A percentile compares a stretch with the other conserved stretches of the same genome.
These are phyloP conservation scores for Melanitta fusca DNA, from an alignment of 2,797 vertebrate genomes.

Conservation along the genomic window DNA sequence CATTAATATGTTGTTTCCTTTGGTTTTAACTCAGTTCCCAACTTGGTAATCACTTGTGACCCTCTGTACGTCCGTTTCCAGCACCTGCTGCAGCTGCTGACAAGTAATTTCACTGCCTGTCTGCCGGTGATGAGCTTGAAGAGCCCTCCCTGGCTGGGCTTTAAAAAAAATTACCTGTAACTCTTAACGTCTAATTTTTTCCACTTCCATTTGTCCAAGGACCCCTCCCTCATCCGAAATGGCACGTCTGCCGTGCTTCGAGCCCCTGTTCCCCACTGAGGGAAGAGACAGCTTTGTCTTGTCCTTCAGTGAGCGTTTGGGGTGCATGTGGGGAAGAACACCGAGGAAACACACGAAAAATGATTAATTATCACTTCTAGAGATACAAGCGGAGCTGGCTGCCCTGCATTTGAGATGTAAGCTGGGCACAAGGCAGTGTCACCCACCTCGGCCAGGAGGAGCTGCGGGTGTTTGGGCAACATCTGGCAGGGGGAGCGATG, in stretches of 20 bases:
- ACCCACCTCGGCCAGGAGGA: rapidly evolving
- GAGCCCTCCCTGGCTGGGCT: not conserved
- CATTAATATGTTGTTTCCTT: not conserved
- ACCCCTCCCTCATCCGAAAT: rapidly evolving
- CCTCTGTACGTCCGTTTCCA: not conserved
- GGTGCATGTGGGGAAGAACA: not conserved
- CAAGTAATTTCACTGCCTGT: not conserved
- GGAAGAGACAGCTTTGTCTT: not conserved
- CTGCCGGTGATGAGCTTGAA: not conserved
- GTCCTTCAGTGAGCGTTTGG: rapidly evolving
- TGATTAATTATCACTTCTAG: not conserved
- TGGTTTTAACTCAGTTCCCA: not conserved
- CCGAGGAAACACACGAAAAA: not conserved
- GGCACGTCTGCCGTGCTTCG: not conserved
- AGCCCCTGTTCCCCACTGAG: not conserved
- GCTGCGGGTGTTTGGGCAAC: not conserved
- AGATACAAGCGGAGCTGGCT: not conserved
- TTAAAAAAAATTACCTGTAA: not conserved
- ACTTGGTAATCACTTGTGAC: not conserved
- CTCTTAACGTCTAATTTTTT: not conserved
- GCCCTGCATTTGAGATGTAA: not conserved
- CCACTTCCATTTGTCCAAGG: not conserved
- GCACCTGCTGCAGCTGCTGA: not conserved
- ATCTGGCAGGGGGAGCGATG: not conserved
- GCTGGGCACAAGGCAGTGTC: too few relatives aligned